A percentile compares a stretch with the other conserved stretches of the same genome.
Conservation (phyloP, 2,113 vertebrate species). For the Morphnarchus princeps region DNA sequence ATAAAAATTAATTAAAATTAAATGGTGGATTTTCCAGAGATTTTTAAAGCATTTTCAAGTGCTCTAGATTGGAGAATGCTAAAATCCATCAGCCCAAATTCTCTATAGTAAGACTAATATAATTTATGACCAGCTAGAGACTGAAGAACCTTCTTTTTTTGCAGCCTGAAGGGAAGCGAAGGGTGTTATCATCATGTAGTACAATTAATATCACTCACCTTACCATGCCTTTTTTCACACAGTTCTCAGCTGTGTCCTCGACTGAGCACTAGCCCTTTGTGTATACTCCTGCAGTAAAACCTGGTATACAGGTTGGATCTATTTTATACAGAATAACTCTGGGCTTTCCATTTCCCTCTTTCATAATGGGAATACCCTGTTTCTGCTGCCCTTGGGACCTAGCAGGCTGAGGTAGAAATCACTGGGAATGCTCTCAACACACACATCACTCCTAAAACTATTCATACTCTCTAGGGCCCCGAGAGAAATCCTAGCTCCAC, state of each 20-base stretch:
- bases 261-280: not conserved
- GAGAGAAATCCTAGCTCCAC: not conserved
- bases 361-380: not conserved
- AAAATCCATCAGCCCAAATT: not conserved
- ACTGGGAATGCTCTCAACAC: not conserved
- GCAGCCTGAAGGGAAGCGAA: not conserved
- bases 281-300: not conserved
- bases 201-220: not conserved
- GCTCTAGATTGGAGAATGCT: not conserved
- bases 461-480: not conserved
- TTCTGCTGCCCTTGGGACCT: not conserved
- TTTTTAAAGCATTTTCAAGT: constrained; percentile 30
- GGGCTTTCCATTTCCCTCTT: not conserved
- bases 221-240: not conserved
- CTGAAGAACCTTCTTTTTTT: not conserved
- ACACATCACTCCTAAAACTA: not conserved
- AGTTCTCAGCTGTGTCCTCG: not conserved
- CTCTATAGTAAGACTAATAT: not conserved
- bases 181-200: not conserved
- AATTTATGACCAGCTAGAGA: not conserved
- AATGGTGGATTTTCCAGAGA: not conserved
- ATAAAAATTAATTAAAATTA: not conserved
- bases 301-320: not conserved
- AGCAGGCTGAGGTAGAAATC: not conserved
- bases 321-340: not conserved